Base-by-base conservation (phyloP, 2,888 invertebrate genomes). In the Cecidostiba fungosa region DNA sequence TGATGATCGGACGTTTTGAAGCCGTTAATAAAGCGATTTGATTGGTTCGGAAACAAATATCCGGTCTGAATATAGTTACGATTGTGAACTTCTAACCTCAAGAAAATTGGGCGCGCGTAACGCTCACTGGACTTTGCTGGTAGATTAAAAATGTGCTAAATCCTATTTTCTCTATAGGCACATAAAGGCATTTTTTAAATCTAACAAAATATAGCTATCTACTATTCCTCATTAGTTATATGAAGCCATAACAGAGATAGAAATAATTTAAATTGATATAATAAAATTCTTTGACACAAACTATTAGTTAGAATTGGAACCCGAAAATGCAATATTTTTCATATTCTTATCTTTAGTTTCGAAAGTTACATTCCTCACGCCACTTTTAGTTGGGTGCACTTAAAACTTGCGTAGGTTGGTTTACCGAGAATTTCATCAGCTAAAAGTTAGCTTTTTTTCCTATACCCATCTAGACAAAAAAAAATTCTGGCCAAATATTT, bases 381-480 rank as follows among this genome's bases (percentile, higher is more conserved):
- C 43, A 23, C n/a, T 72, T 72, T 72, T 39, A 36, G 32, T 10
- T 23, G 23, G 19, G 3, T 39, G 54, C 54, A 54, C n/a, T 72
- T 72, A 43, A 39, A 72, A 72, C 72, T 72, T 72, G 72, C 50
- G 19, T 74, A 47, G 50, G 74, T 74, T 29, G 50, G 3, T 26
- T 74, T 16, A 19, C 66, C 19, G 10, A 23, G 29, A 66, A 29
- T 29, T 66, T 66, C 23, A 29, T 66, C 23, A 23, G 66, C 29
- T 66, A 1, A 29, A 23, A 66, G 29, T 66, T 66, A 12, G 12
- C 10, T 14, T 12, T 14, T 29, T 66, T 66, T 66, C 16, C 29
- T 26, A 26, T 66, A 66, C 29, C 14, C 29, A 14, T 14, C 66
- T 23, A 29, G 3, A 0, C 2, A 32, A 19, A 36, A 16, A 29